Evolutionary conservation across 2,797 vertebrate species (phyloP).

Genomic region (Fratercula arctica): DNA sequence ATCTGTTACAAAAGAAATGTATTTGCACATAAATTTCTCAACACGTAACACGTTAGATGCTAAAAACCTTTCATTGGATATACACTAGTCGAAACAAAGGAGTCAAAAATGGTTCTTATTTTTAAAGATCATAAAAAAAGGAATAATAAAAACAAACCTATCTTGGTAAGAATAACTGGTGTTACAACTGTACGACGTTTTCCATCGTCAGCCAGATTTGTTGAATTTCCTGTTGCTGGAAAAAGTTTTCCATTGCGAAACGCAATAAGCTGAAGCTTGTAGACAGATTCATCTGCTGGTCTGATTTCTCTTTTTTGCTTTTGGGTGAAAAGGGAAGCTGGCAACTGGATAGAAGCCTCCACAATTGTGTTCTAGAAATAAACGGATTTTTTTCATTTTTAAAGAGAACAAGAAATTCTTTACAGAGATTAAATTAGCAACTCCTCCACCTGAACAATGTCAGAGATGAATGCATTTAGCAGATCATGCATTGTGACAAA

Average conservation of each 20-base stretch:
- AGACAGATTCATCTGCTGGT: constrained; percentile 83
- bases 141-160: constrained; percentile 79
- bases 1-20: constrained; percentile 75
- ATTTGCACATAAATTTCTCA: not conserved
- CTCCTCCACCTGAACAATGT: not conserved
- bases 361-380: constrained; percentile 86
- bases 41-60: not conserved
- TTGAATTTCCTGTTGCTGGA: constrained; percentile 91
- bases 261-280: constrained; percentile 92
- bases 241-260: constrained; percentile 98
- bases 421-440: not conserved
- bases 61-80: not conserved
- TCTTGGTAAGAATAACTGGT: constrained; percentile 92
- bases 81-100: not conserved
- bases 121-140: not conserved
- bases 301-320: constrained; percentile 76
- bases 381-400: not conserved
- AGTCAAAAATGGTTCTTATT: not conserved
- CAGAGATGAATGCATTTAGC: not conserved
- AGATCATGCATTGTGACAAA: not conserved
- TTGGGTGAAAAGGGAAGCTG: constrained; percentile 88
- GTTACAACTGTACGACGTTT: constrained; percentile 91
- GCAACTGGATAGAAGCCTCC: constrained; percentile 94
- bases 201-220: constrained; percentile 84
- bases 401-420: not conserved